Evolutionary conservation across 2,113 vertebrate species (phyloP).

Genomic region (Scolopax mira): DNA sequence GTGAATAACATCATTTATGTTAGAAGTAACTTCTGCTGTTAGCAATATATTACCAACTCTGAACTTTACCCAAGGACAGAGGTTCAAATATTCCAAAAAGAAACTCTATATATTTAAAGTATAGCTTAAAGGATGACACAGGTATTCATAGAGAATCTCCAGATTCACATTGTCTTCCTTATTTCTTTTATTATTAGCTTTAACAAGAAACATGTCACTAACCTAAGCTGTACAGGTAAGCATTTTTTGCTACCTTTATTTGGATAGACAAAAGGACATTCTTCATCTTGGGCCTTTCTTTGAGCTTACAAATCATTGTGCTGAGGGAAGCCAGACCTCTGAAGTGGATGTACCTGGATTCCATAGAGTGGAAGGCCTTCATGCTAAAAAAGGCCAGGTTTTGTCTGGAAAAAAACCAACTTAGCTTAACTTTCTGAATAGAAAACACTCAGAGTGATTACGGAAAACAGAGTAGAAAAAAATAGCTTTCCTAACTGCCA

Average conservation of each 20-base stretch:
- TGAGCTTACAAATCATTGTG: background rate
- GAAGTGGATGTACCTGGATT: background rate
- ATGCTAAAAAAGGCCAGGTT: background rate
- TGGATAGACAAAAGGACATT: background rate
- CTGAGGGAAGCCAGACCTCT: background rate
- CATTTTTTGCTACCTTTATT: background rate
- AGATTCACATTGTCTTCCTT: background rate
- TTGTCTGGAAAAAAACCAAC: background rate
- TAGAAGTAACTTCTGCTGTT: background rate
- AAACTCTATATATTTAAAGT: background rate
- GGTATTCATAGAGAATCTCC: background rate
- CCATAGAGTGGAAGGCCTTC: background rate
- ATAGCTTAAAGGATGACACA: background rate
- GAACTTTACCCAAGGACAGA: background rate
- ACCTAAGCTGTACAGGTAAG: background rate
- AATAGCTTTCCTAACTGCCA: background rate
- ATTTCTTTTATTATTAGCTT: background rate
- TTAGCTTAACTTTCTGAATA: background rate
- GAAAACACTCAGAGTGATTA: background rate
- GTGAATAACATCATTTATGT: background rate
- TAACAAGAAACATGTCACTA: background rate
- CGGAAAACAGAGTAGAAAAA: background rate
- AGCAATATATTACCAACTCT: background rate
- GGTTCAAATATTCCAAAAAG: background rate
- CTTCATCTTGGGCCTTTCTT: background rate